Evolutionary conservation across 2,888 invertebrate species (phyloP), one percentile per base, ranked within the genome.

Genomic region (Trypoxylon attenuatum): DNA sequence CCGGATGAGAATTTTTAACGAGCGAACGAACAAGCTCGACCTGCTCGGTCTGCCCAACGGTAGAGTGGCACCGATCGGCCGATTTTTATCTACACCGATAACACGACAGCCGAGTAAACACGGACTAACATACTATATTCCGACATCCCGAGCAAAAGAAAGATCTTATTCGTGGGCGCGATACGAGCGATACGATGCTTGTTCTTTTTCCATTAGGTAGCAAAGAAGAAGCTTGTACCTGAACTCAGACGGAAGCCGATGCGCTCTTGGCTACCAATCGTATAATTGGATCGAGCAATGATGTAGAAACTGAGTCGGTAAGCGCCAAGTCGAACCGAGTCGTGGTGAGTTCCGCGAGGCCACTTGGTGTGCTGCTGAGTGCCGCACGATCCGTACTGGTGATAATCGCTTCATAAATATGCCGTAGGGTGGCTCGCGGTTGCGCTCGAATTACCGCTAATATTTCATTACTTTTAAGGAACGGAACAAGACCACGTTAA

Each of bases 341-440:
- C n/a, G n/a, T n/a, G n/a, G n/a, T n/a, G n/a, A n/a, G n/a, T n/a
- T n/a, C n/a, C n/a, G n/a, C n/a, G n/a, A n/a, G n/a, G n/a, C n/a
- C n/a, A n/a, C n/a, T n/a, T n/a, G n/a, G n/a, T n/a, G n/a, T n/a
- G n/a, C n/a, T n/a, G n/a, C n/a, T 51, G 42, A 29, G 46, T 25
- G 47, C 52, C 21, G 47, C 51, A 41, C 56, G 72, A 73, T 73
- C 60, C 69, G 70, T 41, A 56, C 52, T 56, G 59, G 46, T 66
- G 73, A 73, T 73, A 73, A 67, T 62, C 67, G 73, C 43, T 57
- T 70, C 73, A 73, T 73, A 70, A 73, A 73, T 73, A 73, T 54
- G 63, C 60, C 52, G 54, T 55, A 52, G 62, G 69, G 54, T 69
- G 69, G 72, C 62, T 57, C 45, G 29, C 27, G 53, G 39, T 39